Percentiles rank a stretch among this genome's conserved stretches.
phyloP scores from a whole-genome alignment of 2,888 invertebrate genomes.

The Temnothorax rugatulus region DNA sequence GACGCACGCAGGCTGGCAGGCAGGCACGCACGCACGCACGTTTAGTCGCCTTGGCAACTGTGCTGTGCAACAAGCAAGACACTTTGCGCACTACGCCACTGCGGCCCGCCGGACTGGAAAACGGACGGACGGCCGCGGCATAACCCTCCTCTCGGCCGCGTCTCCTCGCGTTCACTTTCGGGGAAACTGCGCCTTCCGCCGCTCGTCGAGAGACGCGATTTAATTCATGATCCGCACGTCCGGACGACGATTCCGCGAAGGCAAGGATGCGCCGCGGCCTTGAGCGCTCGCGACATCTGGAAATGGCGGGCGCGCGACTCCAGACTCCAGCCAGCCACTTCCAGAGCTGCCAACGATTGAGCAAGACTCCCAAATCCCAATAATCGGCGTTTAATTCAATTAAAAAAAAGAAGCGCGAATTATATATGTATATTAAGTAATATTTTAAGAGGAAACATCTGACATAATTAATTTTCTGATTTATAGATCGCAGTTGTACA shows the following conservation, averaged over 20 bases:
- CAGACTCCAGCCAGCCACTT: no score
- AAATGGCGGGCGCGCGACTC: constrained; percentile 4
- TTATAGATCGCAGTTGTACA: background rate
- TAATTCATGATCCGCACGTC: constrained; percentile 78
- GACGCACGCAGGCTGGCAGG: background rate
- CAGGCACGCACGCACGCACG: constrained; percentile 40
- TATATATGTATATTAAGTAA: background rate
- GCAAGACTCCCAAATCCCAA: background rate
- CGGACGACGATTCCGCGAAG: constrained; percentile 71
- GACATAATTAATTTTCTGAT: background rate
- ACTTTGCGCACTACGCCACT: constrained; percentile 66
- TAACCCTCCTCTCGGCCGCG: background rate
- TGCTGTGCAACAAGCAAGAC: constrained; percentile 81
- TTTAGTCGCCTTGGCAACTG: constrained; percentile 83
- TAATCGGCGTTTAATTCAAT: background rate
- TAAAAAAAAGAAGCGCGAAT: background rate
- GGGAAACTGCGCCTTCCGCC: background rate
- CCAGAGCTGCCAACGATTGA: background rate
- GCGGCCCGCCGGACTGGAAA: background rate
- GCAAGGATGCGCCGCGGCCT: constrained; percentile 68
- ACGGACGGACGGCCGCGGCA: background rate
- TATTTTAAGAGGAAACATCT: background rate
- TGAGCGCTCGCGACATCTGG: constrained; percentile 59
- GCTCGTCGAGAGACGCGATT: constrained; percentile 62
- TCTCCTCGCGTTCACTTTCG: background rate